A percentile compares a stretch with the other conserved stretches of the same genome.
These are phyloP conservation scores for Rhinatrema bivittatum DNA, from an alignment of 2,797 vertebrate species.

Conservation along the genomic window DNA sequence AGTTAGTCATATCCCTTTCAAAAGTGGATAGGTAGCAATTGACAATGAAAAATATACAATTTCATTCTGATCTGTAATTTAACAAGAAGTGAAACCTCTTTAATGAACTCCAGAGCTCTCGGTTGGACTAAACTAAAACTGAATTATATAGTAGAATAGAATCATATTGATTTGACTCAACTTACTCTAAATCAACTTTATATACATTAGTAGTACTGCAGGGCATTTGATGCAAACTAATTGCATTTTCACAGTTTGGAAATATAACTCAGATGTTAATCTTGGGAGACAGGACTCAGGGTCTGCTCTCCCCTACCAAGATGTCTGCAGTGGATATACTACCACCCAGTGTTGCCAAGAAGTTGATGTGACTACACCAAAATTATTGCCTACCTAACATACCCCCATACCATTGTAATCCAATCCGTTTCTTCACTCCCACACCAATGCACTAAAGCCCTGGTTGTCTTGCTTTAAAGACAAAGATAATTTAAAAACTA, in stretches of 20 bases:
- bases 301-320: too few relatives aligned
- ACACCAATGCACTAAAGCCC: too few relatives aligned
- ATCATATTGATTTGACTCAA: conserved; percentile 7
- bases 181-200: conserved; percentile 6
- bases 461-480: too few relatives aligned
- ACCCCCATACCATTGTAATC: too few relatives aligned
- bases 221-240: neutral
- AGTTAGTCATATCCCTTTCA: neutral
- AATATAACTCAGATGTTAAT: too few relatives aligned
- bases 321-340: too few relatives aligned
- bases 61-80: conserved; percentile 8
- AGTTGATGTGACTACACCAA: too few relatives aligned
- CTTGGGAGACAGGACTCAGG: too few relatives aligned
- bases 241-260: neutral
- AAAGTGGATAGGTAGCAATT: conserved; percentile 1
- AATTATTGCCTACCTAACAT: too few relatives aligned
- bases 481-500: too few relatives aligned
- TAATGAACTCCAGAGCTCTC: neutral
- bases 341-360: too few relatives aligned
- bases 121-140: conserved; percentile 13
- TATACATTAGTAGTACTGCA: neutral
- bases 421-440: too few relatives aligned
- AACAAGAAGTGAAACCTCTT: neutral
- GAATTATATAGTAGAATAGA: conserved; percentile 6
- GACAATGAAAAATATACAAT: conserved; percentile 8